Evolutionary conservation across 2,888 invertebrate genomes (phyloP).

Genomic region (Julus scandinavius): DNA sequence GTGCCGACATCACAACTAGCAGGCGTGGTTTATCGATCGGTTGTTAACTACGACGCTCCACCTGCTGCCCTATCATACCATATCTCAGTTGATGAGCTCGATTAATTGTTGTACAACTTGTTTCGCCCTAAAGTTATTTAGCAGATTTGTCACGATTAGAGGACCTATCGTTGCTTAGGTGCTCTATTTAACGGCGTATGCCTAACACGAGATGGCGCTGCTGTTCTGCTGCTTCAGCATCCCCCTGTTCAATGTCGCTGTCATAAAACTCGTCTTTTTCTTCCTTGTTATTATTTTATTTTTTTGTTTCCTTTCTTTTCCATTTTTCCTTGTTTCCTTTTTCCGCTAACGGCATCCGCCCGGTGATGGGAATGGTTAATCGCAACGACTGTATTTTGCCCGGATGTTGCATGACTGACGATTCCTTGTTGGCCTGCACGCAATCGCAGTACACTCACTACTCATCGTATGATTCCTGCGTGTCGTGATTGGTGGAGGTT

Average conservation of each 20-base stretch:
- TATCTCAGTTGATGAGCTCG: not conserved
- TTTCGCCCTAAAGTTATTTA: constrained; percentile 5
- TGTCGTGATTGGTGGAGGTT: constrained; percentile 54
- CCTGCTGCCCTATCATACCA: not conserved
- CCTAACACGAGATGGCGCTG: constrained; percentile 37
- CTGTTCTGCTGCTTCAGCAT: constrained; percentile 21
- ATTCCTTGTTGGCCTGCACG: constrained; percentile 54
- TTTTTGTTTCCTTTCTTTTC: not conserved
- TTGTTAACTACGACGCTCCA: not conserved
- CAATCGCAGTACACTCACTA: constrained; percentile 52
- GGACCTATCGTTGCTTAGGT: not conserved
- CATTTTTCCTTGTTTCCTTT: not conserved
- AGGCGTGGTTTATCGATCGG: not conserved
- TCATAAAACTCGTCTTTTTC: constrained; percentile 2
- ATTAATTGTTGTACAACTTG: constrained; percentile 4
- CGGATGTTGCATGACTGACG: constrained; percentile 48
- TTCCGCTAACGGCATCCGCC: constrained; percentile 27
- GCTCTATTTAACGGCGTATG: not conserved
- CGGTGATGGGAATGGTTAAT: constrained; percentile 54
- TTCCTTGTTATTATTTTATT: not conserved
- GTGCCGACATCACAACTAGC: not conserved
- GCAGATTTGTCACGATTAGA: not conserved
- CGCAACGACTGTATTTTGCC: constrained; percentile 53
- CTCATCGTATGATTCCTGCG: constrained; percentile 44
- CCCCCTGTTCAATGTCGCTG: not conserved